Evolutionary conservation across 2,888 invertebrate genomes (phyloP), one percentile per base, ranked within the genome.

Genomic region (Oscheius myriophilus): DNA sequence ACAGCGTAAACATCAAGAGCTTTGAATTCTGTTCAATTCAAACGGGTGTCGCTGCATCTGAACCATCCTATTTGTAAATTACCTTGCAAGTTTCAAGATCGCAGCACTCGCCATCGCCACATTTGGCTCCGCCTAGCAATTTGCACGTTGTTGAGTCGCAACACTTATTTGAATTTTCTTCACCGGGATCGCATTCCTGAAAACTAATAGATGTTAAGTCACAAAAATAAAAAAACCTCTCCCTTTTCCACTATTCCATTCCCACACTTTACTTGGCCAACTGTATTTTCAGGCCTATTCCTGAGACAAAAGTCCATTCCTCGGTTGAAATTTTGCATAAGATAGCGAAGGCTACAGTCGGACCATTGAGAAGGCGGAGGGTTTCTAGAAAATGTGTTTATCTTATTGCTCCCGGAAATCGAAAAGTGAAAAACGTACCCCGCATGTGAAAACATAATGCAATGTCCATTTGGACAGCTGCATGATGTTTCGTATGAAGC

Each of bases 241-340:
- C 96, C 96, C 0, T 92, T 91, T 87, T 98, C 97, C 1, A 96
- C 92, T 87, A 96, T 95, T 0, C 95, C 95, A 88, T 98, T 98
- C 39, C 86, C 86, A 58, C 86, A 86, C 95, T 96, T 88, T 94
- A 97, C 11, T 45, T 45, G 33, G 94, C 93, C 57, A 80, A 85
- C 41, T 49, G 69, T 78, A 9, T 71, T 71, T n/a, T 81, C 85
- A 0, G 97, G 97, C 84, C 93, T 93, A 88, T 98, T 96, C 51
- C 93, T 90, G 18, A 92, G 88, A 84, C 96, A 96, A 87, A 96
- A 95, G 88, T 97, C 97, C 94, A 96, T 96, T 12, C 96, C 96
- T 75, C 94, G 93, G 43, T 59, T 70, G 61, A 96, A 95, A 0
- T 95, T 93, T 68, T 93, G 90, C 2, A 93, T 92, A 63, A 97